Percentiles rank a stretch among this genome's conserved stretches.
Conservation (phyloP, 64 coral and sea anemone species). For the Stichodactyla mertensii region DNA sequence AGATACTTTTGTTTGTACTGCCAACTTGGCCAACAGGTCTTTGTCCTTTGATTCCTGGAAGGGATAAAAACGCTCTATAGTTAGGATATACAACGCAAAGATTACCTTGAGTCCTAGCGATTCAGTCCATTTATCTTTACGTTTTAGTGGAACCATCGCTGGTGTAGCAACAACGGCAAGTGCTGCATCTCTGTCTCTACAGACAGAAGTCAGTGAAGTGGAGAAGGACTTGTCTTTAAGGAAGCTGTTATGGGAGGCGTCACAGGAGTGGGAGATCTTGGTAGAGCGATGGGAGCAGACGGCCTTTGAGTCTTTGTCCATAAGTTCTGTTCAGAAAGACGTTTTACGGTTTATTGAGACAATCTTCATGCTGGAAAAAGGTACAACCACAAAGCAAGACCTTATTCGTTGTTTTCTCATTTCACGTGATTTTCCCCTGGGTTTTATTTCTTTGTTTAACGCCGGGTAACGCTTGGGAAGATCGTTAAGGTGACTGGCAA, state of each 20-base stretch:
- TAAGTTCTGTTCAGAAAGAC: slow-evolving; percentile 80
- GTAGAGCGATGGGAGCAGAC: slow-evolving; percentile 79
- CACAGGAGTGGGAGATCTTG: slow-evolving; percentile 79
- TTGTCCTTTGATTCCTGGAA: no score
- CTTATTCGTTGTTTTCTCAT: not conserved
- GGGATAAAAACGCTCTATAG: no score
- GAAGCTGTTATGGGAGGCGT: slow-evolving; percentile 83
- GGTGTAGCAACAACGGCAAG: not conserved
- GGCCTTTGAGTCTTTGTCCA: slow-evolving; percentile 73
- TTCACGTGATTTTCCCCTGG: no score
- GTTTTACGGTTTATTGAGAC: slow-evolving; percentile 90
- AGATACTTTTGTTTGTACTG: no score
- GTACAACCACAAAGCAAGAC: not conserved
- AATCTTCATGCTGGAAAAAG: slow-evolving; percentile 90
- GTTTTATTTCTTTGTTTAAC: no score
- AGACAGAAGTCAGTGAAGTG: slow-evolving; percentile 87
- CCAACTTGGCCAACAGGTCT: no score
- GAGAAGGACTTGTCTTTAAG: slow-evolving; percentile 80
- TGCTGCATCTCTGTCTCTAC: slow-evolving; percentile 50
- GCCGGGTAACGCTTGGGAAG: no score
- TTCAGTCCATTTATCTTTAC: no score
- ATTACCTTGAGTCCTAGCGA: no score
- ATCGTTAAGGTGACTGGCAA: no score
- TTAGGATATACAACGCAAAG: no score
- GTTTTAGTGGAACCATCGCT: not conserved